Percentiles rank a stretch among this genome's conserved stretches.
Conservation (phyloP, 2,888 invertebrate species). For the Teinopalpus imperialis region DNA sequence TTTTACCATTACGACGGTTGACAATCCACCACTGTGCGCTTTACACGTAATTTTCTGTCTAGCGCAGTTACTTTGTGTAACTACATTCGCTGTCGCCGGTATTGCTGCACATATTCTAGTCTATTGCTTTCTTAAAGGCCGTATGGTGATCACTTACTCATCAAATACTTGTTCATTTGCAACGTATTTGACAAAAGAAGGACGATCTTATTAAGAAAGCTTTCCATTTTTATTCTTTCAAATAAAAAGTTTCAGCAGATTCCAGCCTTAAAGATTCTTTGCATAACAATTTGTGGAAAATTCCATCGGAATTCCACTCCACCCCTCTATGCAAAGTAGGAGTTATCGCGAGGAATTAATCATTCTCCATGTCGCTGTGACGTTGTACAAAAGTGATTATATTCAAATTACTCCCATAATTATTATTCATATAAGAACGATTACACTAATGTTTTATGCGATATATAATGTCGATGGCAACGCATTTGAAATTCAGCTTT, state of each 20-base stretch:
- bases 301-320: conserved; percentile 32
- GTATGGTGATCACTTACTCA: no score
- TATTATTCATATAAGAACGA: conserved; percentile 46
- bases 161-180: no score
- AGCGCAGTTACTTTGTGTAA: no score
- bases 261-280: conserved; percentile 18
- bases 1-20: no score
- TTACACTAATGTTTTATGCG: conserved; percentile 21
- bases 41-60: no score
- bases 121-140: no score
- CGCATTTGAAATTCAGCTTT: conserved; percentile 15
- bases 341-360: conserved; percentile 66
- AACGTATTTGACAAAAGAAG: no score
- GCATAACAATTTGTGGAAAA: conserved; percentile 28
- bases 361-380: conserved; percentile 59
- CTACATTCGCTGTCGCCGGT: no score
- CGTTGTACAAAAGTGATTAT: conserved; percentile 58
- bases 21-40: no score
- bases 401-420: conserved; percentile 62
- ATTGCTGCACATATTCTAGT: no score
- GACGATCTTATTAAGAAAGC: background rate
- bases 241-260: conserved; percentile 12
- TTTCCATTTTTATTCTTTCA: background rate
- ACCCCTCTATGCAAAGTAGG: conserved; percentile 42
- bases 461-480: conserved; percentile 11